These are phyloP conservation scores for Mus pahari DNA, from an alignment of 2,113 vertebrate species.

Conservation along the genomic window DNA sequence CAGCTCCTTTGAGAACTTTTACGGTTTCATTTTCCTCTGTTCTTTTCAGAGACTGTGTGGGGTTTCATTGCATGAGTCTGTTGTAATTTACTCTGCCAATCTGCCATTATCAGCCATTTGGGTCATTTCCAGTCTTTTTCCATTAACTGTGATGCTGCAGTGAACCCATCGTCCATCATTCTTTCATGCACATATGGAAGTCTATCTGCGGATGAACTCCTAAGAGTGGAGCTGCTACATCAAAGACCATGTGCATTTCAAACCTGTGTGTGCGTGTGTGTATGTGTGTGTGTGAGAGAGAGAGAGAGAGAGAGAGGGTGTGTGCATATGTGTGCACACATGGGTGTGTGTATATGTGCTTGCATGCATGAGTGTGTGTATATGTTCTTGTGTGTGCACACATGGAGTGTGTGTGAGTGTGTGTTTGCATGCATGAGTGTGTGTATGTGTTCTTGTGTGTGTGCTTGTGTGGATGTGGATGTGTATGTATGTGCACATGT, in stretches of 20 bases:
- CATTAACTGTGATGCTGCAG: background rate
- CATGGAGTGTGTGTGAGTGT: no score
- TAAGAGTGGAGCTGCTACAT: background rate
- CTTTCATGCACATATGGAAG: background rate
- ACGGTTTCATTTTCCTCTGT: constrained; percentile 36
- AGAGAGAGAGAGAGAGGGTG: no score
- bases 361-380: no score
- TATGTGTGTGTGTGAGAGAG: background rate
- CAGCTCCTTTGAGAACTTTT: constrained; percentile 63
- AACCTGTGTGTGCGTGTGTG: background rate
- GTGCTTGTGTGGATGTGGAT: accelerated
- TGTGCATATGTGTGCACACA: no score
- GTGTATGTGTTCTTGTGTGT: no score
- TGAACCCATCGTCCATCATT: background rate
- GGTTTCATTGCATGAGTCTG: background rate
- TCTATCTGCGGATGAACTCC: background rate
- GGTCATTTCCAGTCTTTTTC: constrained; percentile 28
- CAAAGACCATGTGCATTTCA: constrained; percentile 37
- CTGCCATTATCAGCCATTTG: background rate
- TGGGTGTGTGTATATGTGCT: background rate
- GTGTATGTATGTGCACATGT: background rate
- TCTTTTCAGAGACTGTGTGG: constrained; percentile 54
- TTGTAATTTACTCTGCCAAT: background rate
- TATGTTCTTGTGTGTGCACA: no score
- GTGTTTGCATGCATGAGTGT: no score